A percentile compares a stretch with the other conserved stretches of the same genome.
Evolutionary conservation across 1,140 invertebrate species (phyloP).

Genomic region (Bilobella aurantiaca): DNA sequence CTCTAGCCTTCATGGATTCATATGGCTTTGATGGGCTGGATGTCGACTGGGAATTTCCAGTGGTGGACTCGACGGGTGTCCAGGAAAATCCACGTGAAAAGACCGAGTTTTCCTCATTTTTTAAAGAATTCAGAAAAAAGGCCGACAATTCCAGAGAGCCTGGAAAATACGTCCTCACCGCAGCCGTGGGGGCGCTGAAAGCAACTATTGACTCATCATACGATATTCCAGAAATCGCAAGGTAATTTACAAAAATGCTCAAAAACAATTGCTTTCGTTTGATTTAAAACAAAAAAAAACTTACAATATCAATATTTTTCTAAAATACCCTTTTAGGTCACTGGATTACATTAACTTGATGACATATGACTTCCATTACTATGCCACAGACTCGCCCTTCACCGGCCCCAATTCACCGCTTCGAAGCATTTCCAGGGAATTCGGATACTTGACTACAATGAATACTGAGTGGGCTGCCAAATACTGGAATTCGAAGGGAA

Average conservation of each 20-base stretch:
- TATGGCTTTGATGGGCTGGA: slow-evolving; percentile 67
- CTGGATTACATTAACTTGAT: slow-evolving; percentile 78
- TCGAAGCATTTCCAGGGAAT: slow-evolving; percentile 49
- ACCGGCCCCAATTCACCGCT: slow-evolving; percentile 75
- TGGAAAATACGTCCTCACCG: slow-evolving; percentile 48
- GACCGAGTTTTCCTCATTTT: slow-evolving; percentile 56
- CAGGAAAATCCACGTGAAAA: slow-evolving; percentile 45
- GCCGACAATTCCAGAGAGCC: slow-evolving; percentile 23
- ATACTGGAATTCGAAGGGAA: slow-evolving; percentile 67
- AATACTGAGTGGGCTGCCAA: slow-evolving; percentile 73
- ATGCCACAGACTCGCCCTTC: slow-evolving; percentile 59
- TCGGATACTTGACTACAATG: slow-evolving; percentile 55
- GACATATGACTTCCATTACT: slow-evolving; percentile 82
- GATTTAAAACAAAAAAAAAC: slow-evolving; percentile 8
- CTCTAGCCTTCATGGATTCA: slow-evolving; percentile 50
- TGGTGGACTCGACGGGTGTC: slow-evolving; percentile 46
- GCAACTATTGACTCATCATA: slow-evolving; percentile 63
- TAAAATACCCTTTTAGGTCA: slow-evolving; percentile 52
- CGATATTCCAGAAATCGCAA: slow-evolving; percentile 60
- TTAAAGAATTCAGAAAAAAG: slow-evolving; percentile 57
- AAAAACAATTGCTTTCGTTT: slow-evolving; percentile 22
- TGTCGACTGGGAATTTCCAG: slow-evolving; percentile 77
- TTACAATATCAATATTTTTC: slow-evolving; percentile 23
- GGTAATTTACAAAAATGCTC: slow-evolving; percentile 43
- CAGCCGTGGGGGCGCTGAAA: slow-evolving; percentile 63